Percentiles rank a stretch among this genome's conserved stretches.
These are phyloP conservation scores for Allacma fusca DNA, from an alignment of 2,888 invertebrate species.

Conservation along the genomic window DNA sequence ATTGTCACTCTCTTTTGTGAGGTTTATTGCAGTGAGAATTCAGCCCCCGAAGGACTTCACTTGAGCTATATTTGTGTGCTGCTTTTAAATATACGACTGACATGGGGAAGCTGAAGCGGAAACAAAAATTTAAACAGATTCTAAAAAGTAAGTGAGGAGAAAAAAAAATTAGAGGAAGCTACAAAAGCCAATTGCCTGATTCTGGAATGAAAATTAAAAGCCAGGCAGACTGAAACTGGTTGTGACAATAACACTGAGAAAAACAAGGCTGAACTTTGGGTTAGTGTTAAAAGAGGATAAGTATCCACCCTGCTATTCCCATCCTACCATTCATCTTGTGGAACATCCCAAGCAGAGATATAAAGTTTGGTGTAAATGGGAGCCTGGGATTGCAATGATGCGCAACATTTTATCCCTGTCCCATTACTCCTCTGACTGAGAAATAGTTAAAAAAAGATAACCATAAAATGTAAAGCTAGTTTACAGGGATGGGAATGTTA, in stretches of 20 bases:
- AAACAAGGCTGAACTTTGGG: not conserved
- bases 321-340: not conserved
- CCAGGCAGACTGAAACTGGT: too few species aligned
- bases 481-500: not conserved
- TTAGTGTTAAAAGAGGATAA: slow-evolving; percentile 3
- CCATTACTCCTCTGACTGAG: slow-evolving; percentile 12
- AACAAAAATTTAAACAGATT: too few species aligned
- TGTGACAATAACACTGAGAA: not conserved
- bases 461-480: slow-evolving; percentile 12
- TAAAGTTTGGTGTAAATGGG: slow-evolving; percentile 3
- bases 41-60: too few species aligned
- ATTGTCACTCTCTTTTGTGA: too few species aligned
- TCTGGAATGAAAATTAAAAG: too few species aligned
- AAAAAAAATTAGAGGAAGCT: too few species aligned
- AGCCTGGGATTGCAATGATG: slow-evolving; percentile 8
- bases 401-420: slow-evolving; percentile 3
- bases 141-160: too few species aligned
- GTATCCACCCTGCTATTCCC: not conserved
- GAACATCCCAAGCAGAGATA: slow-evolving; percentile 12
- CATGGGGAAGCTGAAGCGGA: too few species aligned
- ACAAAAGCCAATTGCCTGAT: too few species aligned
- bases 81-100: too few species aligned
- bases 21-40: too few species aligned
- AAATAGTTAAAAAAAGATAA: slow-evolving; percentile 16
- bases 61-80: too few species aligned